Evolutionary conservation across 2,888 invertebrate genomes (phyloP).

Genomic region (Drosophila barbarae): DNA sequence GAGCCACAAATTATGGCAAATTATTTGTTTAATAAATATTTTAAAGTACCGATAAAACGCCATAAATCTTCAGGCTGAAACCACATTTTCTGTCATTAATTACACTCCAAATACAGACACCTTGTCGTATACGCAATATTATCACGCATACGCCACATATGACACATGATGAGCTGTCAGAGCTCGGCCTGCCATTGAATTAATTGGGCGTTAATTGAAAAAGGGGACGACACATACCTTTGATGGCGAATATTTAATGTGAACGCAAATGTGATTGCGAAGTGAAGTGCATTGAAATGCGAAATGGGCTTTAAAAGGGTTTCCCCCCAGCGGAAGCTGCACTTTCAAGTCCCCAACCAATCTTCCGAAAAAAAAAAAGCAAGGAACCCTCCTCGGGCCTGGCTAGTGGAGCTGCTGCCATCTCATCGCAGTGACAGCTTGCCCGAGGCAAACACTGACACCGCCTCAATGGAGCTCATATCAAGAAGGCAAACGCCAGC

Average conservation of each 20-base stretch:
- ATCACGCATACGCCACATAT: conserved; percentile 46
- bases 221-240: conserved; percentile 10
- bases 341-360: conserved; percentile 1
- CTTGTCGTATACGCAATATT: conserved; percentile 40
- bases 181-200: conserved; percentile 32
- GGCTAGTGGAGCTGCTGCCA: not conserved
- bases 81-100: not conserved
- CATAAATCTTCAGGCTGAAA: not conserved
- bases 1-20: not conserved
- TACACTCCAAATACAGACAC: conserved; percentile 1
- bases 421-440: conserved; percentile 40
- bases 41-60: not conserved
- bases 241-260: conserved; percentile 40
- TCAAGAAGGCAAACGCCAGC: conserved; percentile 31
- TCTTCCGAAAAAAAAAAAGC: not conserved
- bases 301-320: conserved; percentile 24
- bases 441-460: conserved; percentile 58
- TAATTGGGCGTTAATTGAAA: conserved; percentile 38
- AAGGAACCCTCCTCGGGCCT: not conserved
- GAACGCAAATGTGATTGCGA: conserved; percentile 1
- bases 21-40: not conserved
- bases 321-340: not conserved
- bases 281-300: conserved; percentile 39
- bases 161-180: conserved; percentile 19
- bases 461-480: conserved; percentile 46